Evolutionary conservation across 1,140 invertebrate species (phyloP), one percentile per base, ranked within the genome.

Genomic region (Bombus impatiens): DNA sequence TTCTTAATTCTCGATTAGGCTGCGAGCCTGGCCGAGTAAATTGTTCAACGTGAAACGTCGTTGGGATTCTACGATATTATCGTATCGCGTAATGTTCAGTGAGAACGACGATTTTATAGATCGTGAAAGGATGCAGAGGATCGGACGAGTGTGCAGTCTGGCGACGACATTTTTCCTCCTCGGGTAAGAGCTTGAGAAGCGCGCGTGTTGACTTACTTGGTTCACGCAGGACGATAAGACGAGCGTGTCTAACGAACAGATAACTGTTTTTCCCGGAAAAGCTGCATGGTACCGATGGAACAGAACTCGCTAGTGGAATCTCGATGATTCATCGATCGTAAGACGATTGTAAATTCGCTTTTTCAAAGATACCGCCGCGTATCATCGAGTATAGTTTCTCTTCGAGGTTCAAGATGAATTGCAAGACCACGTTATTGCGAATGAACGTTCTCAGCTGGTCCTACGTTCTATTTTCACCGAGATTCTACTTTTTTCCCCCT

Each of bases 181-280:
- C 15, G 28, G 47, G 5, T 18, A 53, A 44, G 37, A 59, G 76
- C 42, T 75, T 18, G 72, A 74, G 71, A n/a, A 22, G n/a, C 22
- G 28, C 42, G n/a, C 37, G n/a, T 76, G 74, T 76, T 76, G 74
- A 76, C 74, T 78, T 40, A 25, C 62, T 37, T 78, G 76, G 76
- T 62, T 78, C 76, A 40, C 76, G 76, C 76, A 40, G 10, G 40
- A 44, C 62, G 76, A 78, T 78, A 78, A 78, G 53, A 35, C 57
- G 37, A 62, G 13, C 25, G 18, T 40, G 28, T 78, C 37, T 78
- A 65, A 78, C 28, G 76, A 65, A 37, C 8, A 78, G 76, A 78
- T 78, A 78, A 78, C 76, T 78, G 59, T 42, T 78, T 40, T 78
- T 65, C 57, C 28, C 28, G 37, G 59, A 78, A 78, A 62, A 62